phyloP scores from a whole-genome alignment of 2,888 invertebrate species.

The Ornithoptera alexandrae region DNA sequence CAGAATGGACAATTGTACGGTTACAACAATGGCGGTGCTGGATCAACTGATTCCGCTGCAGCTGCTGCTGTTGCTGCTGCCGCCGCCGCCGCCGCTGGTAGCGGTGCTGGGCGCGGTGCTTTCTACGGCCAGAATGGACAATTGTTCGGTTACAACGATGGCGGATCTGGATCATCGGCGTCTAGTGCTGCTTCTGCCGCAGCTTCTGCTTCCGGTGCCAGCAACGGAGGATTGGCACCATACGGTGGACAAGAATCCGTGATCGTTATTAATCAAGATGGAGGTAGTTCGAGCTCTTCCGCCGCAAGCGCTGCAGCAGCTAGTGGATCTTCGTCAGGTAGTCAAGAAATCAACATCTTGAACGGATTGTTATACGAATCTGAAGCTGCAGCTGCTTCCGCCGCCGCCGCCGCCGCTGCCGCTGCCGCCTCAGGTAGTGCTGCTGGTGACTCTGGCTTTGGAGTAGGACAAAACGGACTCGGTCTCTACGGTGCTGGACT shows the following conservation, averaged over 20 bases:
- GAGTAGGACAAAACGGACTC: not conserved
- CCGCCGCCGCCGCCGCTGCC: slow-evolving; percentile 14
- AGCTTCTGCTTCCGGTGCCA: slow-evolving; percentile 6
- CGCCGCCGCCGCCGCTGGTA: slow-evolving; percentile 19
- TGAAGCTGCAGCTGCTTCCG: slow-evolving; percentile 12
- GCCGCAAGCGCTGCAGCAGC: slow-evolving; percentile 17
- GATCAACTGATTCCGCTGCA: slow-evolving; percentile 27
- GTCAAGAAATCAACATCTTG: slow-evolving; percentile 4
- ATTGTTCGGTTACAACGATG: not conserved
- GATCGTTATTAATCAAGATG: not conserved
- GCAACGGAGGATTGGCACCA: not conserved
- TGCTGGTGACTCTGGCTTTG: not conserved
- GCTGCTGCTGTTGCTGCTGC: slow-evolving; percentile 9
- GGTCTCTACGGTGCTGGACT: no score
- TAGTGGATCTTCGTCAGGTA: not conserved
- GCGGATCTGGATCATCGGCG: not conserved
- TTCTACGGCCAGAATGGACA: not conserved
- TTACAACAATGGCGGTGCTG: slow-evolving; percentile 9
- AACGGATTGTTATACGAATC: slow-evolving; percentile 17
- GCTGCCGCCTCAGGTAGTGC: not conserved
- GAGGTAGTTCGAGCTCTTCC: slow-evolving; percentile 10
- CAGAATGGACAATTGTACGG: no score
- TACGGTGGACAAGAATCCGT: not conserved
- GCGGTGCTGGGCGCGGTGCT: slow-evolving; percentile 18
- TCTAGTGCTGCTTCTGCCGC: slow-evolving; percentile 21